These are phyloP conservation scores for Puntigrus tetrazona DNA, from an alignment of 2,113 vertebrate species.

Conservation along the genomic window DNA sequence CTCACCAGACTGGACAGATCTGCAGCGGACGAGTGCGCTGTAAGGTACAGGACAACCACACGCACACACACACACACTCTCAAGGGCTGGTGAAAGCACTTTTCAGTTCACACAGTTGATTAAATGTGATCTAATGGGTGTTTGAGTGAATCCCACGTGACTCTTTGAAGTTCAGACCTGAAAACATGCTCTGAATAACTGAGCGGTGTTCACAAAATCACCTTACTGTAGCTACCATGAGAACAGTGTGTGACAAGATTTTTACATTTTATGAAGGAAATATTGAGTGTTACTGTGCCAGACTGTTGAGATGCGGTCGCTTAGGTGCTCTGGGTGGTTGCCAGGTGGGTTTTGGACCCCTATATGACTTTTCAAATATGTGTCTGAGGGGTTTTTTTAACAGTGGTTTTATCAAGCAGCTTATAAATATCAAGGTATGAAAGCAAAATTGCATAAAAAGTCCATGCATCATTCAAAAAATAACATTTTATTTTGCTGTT, in stretches of 20 bases:
- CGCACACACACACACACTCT: background rate
- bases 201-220: background rate
- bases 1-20: background rate
- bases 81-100: background rate
- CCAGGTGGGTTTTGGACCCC: background rate
- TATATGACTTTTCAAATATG: background rate
- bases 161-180: background rate
- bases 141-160: background rate
- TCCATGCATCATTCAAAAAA: too few species aligned
- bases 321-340: background rate
- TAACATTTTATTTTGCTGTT: too few species aligned
- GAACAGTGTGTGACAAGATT: background rate
- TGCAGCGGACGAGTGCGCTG: background rate
- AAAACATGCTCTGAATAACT: background rate
- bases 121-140: constrained; percentile 16
- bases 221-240: background rate
- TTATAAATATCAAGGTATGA: too few species aligned
- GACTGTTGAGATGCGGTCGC: background rate
- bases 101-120: constrained; percentile 11
- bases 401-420: too few species aligned
- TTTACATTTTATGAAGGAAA: background rate
- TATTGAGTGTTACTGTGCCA: background rate
- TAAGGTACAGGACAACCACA: background rate
- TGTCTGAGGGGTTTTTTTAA: too few species aligned
- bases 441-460: too few species aligned